Evolutionary conservation across 2,113 vertebrate species (phyloP).

Genomic region (Polypterus bichir): DNA sequence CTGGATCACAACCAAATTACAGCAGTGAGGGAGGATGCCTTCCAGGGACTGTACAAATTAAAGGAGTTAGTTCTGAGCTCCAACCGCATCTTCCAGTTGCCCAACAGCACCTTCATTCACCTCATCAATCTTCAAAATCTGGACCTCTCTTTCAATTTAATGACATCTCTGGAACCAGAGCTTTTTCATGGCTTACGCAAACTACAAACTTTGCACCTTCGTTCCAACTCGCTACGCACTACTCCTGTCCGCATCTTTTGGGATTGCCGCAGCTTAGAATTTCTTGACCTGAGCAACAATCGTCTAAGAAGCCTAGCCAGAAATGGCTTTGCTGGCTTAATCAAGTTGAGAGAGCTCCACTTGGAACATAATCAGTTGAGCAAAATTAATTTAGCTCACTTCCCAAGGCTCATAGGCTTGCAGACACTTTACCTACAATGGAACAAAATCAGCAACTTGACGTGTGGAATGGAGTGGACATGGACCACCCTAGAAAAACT

Average conservation of each 20-base stretch:
- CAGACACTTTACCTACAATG: constrained; percentile 91
- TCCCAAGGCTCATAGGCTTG: constrained; percentile 87
- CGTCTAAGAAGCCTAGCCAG: constrained; percentile 90
- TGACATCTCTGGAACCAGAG: constrained; percentile 89
- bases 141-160: constrained; percentile 97
- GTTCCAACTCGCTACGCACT: constrained; percentile 92
- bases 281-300: constrained; percentile 93
- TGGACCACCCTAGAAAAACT: constrained; percentile 93
- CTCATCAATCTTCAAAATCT: constrained; percentile 97
- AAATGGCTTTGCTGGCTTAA: constrained; percentile 94
- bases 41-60: constrained; percentile 96
- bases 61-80: constrained; percentile 97
- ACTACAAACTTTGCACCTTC: constrained; percentile 90
- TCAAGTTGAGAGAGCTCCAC: constrained; percentile 94
- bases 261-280: constrained; percentile 97
- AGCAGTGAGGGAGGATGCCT: constrained; percentile 88
- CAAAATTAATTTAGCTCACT: constrained; percentile 97
- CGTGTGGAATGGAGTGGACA: constrained; percentile 94
- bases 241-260: constrained; percentile 92
- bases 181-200: constrained; percentile 93
- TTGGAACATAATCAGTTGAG: constrained; percentile 97
- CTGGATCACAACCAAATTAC: constrained; percentile 98
- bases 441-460: constrained; percentile 97
- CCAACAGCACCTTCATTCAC: constrained; percentile 98
- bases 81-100: constrained; percentile 96